Evolutionary conservation across 2,888 invertebrate genomes (phyloP).

Genomic region (Gastrophysa polygoni): DNA sequence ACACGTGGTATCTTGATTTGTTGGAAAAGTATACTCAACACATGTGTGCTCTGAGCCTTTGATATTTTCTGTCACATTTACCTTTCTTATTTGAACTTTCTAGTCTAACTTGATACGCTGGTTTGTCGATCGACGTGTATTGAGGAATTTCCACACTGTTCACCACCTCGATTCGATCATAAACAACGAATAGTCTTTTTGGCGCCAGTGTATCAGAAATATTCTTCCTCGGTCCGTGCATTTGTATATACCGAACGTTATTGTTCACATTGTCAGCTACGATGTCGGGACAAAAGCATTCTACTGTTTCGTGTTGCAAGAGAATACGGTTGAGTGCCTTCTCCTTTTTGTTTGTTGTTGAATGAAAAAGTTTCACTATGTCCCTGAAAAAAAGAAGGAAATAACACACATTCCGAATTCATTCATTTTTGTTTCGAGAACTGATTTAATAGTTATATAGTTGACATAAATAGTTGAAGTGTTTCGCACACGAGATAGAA

Average conservation of each 20-base stretch:
- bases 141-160: constrained; percentile 39
- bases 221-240: constrained; percentile 55
- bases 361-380: constrained; percentile 28
- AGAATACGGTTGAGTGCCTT: constrained; percentile 41
- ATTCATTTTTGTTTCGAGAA: too few species aligned
- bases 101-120: constrained; percentile 40
- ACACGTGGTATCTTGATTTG: too few species aligned
- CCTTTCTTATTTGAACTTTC: constrained; percentile 42
- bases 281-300: constrained; percentile 72
- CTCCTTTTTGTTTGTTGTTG: constrained; percentile 36
- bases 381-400: constrained; percentile 28
- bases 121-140: constrained; percentile 44
- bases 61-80: constrained; percentile 8
- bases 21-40: too few species aligned
- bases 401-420: too few species aligned
- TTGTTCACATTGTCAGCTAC: constrained; percentile 71
- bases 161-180: constrained; percentile 77
- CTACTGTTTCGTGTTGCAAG: constrained; percentile 54
- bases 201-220: constrained; percentile 64
- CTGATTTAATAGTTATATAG: too few species aligned
- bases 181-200: constrained; percentile 71
- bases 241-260: constrained; percentile 63
- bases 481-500: too few species aligned
- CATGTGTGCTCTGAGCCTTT: too few species aligned
- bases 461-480: too few species aligned